Percentiles rank a stretch among this genome's conserved stretches.
Evolutionary conservation across 2,113 vertebrate genomes (phyloP).

Genomic region (Casuarius casuarius): DNA sequence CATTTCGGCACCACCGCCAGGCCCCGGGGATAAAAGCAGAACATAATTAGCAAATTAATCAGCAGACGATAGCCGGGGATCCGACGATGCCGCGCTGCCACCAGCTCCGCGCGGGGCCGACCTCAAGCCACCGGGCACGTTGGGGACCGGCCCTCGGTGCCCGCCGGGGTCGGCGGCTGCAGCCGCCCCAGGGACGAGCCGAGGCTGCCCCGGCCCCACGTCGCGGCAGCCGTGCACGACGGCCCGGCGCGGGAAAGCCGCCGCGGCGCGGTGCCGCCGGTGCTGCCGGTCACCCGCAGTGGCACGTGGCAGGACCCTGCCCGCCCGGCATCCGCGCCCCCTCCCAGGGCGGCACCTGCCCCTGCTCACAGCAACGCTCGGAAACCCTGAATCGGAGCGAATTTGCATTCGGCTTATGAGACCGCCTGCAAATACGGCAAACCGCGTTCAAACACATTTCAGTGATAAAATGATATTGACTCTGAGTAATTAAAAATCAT

Average conservation of each 20-base stretch:
- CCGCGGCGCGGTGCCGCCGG: too few species aligned
- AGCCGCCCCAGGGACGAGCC: too few species aligned
- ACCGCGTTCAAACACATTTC: constrained; percentile 76
- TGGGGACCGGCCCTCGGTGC: not conserved
- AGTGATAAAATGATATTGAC: constrained; percentile 79
- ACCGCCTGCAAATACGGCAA: constrained; percentile 57
- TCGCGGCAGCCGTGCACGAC: too few species aligned
- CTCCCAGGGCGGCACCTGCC: constrained; percentile 8
- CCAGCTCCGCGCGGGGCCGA: not conserved
- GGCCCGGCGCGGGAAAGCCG: too few species aligned
- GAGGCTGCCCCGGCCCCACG: too few species aligned
- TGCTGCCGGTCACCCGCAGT: too few species aligned
- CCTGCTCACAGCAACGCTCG: not conserved
- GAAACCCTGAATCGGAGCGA: not conserved
- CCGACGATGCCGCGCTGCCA: not conserved
- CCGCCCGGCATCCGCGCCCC: not conserved
- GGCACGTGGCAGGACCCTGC: too few species aligned
- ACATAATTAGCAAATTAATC: constrained; percentile 72
- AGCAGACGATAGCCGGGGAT: constrained; percentile 28
- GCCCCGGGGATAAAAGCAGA: constrained; percentile 52
- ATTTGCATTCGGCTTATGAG: constrained; percentile 65
- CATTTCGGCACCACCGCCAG: not conserved
- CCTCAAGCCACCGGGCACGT: not conserved
- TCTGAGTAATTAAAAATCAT: constrained; percentile 85
- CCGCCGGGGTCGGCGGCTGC: rapidly evolving